These are phyloP conservation scores for Hippolais icterina DNA, from an alignment of 2,113 vertebrate species.

Conservation along the genomic window DNA sequence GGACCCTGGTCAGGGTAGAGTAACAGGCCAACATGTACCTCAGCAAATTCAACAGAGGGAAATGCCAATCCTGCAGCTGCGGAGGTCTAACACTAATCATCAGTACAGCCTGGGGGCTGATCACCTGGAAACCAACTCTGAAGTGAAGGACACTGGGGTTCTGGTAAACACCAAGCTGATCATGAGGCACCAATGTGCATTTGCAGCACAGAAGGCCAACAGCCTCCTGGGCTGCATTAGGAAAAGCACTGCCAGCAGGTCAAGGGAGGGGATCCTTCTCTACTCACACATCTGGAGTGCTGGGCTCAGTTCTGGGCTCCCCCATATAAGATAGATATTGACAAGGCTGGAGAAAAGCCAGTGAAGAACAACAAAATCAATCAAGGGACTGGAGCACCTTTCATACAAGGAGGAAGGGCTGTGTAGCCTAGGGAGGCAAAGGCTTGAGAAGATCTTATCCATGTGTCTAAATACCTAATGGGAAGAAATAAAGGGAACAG, in stretches of 20 bases:
- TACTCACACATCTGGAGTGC: not conserved
- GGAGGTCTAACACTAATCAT: not conserved
- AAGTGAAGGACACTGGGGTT: not conserved
- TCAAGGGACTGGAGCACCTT: not conserved
- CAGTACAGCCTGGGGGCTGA: not conserved
- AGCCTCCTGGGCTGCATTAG: not conserved
- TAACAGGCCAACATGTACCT: not conserved
- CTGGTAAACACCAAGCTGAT: not conserved
- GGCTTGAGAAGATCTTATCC: not conserved
- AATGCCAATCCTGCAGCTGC: not conserved
- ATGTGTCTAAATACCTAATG: fast-evolving
- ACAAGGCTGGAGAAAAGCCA: not conserved
- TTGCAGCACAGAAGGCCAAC: not conserved
- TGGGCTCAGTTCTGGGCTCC: not conserved
- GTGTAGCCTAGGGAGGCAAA: not conserved
- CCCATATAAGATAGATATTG: not conserved
- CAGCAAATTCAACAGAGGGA: not conserved
- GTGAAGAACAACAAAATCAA: not conserved
- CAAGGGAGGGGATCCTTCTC: not conserved
- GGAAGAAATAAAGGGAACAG: not conserved
- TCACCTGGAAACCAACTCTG: not conserved
- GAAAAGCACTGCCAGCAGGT: not conserved
- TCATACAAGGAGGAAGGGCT: not conserved
- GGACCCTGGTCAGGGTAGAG: not conserved
- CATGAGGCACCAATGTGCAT: not conserved